Evolutionary conservation across 2,888 invertebrate species (phyloP).

Genomic region (Sussaba pulchella): DNA sequence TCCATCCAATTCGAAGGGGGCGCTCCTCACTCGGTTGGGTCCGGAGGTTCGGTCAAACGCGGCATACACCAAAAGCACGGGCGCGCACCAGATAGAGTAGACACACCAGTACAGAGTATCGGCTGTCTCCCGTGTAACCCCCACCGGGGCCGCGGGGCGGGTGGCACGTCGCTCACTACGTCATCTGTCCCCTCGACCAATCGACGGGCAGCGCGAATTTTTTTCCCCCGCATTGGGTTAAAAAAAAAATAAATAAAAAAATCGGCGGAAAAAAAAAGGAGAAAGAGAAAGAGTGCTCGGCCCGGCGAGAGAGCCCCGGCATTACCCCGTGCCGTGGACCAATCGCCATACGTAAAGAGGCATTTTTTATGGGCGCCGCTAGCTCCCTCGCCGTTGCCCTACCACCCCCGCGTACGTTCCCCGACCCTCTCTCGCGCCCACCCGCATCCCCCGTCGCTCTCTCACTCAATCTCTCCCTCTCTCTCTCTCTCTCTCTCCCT

Average conservation of each 20-base stretch:
- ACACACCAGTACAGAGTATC: slow-evolving; percentile 48
- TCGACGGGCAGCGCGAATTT: slow-evolving; percentile 84
- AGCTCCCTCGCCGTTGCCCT: slow-evolving; percentile 55
- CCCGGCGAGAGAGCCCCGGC: slow-evolving; percentile 74
- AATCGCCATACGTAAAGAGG: slow-evolving; percentile 85
- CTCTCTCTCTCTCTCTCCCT: slow-evolving; percentile 64
- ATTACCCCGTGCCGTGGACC: slow-evolving; percentile 84
- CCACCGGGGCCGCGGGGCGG: slow-evolving; percentile 74
- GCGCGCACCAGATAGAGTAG: slow-evolving; percentile 4
- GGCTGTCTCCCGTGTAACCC: slow-evolving; percentile 72
- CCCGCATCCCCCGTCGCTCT: slow-evolving; percentile 42
- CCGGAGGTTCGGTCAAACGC: slow-evolving; percentile 48
- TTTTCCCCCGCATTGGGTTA: slow-evolving; percentile 81
- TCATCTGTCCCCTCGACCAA: slow-evolving; percentile 85
- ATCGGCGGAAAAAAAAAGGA: slow-evolving; percentile 24
- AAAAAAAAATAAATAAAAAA: slow-evolving; percentile 72
- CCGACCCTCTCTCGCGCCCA: slow-evolving; percentile 74
- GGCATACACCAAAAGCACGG: slow-evolving; percentile 16
- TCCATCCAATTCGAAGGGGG: slow-evolving; percentile 79
- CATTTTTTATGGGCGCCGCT: slow-evolving; percentile 84
- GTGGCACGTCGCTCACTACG: slow-evolving; percentile 84
- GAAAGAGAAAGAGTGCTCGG: slow-evolving; percentile 68
- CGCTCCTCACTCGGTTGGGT: slow-evolving; percentile 52
- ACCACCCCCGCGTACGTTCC: slow-evolving; percentile 50
- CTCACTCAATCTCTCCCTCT: slow-evolving; percentile 46